Evolutionary conservation across 2,113 vertebrate species (phyloP), one percentile per base, ranked within the genome.

Genomic region (Tachycineta bicolor): DNA sequence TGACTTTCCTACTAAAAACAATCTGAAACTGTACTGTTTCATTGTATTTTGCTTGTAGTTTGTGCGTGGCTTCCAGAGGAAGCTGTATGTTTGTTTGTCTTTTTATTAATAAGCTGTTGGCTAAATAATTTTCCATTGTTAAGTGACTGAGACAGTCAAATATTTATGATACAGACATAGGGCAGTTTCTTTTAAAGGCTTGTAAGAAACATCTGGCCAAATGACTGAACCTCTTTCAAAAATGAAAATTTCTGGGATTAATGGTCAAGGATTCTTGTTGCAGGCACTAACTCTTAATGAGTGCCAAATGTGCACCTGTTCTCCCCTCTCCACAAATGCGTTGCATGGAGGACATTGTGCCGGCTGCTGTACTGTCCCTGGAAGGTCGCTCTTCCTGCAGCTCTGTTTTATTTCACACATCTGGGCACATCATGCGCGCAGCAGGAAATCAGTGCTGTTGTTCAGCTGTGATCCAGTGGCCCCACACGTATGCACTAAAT

Each of bases 121-220:
- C 60, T 95, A 96, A 97, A 95, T 94, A 75, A 89, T 83, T 86
- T 82, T 87, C 64, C 93, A 94, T 70, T 93, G 88, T 94, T 95
- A 52, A 80, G 93, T 93, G 88, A 95, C 83, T 93, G 65, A 97
- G 84, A 75, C 56, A 79, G 71, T 74, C 34, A 82, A 49, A 95
- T 94, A 96, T 94, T 96, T 97, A 83, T 31, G 14, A 82, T 82
- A 56, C 77, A 71, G 73, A 81, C 59, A 18, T 41, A 31, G 56
- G 52, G 14, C 86, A 82, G 25, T 93, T 95, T 56, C 44, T 97
- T 91, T 80, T 64, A 78, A 87, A 91, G 64, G 28, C 84, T 64
- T 33, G 12, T 53, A 65, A 93, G 46, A 86, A 95, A 94, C 76
- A 89, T 90, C 68, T 95, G 91, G 41, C 83, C 89, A 73, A 96